Base-by-base conservation (phyloP, 2,888 invertebrate genomes). In the Drosophila subquinaria region DNA sequence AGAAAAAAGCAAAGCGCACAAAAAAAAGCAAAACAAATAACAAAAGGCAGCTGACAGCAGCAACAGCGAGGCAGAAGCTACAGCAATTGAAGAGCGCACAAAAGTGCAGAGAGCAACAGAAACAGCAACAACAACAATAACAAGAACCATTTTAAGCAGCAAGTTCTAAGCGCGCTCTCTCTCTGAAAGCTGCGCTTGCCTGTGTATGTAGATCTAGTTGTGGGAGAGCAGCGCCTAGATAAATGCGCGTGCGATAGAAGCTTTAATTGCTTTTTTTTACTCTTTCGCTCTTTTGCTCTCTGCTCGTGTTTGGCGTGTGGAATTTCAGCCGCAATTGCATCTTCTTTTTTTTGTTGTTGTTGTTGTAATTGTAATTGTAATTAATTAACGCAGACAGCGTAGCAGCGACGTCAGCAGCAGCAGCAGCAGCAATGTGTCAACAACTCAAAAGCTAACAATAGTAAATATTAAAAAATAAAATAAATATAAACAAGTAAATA, bases 161-260 rank as follows among this genome's bases (percentile, higher is more conserved):
- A 35, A 17, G 33, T 51, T 51, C 20, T 20, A n/a, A 51, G 36
- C 50, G 23, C 74, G 42, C 73, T 42, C 57, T 27, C 47, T 43
- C 69, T 43, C 59, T 30, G 30, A 78, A 77, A 76, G 76, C 76
- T 76, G 67, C 73, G 74, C 35, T 35, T 51, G 50, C 35, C 17
- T 55, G 57, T 59, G 57, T 35, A 60, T 59, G 57, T 35, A 60
- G 45, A 60, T 65, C 35, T 48, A 59, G 61, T 51, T 56, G 45
- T 15, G 36, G 27, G 40, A 33, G 11, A 35, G 56, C 66, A 50
- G 23, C 27, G 45, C 15, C 52, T 62, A 43, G 43, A 43, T 47
- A 68, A 59, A 51, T 70, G 72, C 82, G 79, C 87, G 79, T 81
- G 82, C 69, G 70, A 81, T 82, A 75, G 65, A 84, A 84, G 79